Evolutionary conservation across 2,797 vertebrate species (phyloP).

Genomic region (Enteromius argenteus): DNA sequence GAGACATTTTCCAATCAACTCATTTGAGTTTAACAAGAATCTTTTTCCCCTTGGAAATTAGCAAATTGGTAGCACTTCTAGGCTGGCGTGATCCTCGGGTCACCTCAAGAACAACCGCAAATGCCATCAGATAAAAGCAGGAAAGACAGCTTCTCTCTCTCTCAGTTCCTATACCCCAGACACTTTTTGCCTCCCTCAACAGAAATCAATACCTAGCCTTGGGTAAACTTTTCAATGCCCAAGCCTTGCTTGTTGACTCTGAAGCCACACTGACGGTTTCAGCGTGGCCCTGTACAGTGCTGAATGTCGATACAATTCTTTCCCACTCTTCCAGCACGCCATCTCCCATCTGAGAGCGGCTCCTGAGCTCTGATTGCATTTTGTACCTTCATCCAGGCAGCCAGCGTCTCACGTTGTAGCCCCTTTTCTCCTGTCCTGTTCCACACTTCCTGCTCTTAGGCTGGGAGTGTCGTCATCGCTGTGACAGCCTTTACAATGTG

Average conservation of each 20-base stretch:
- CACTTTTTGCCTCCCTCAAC: slow-evolving; percentile 34
- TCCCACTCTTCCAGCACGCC: slow-evolving; percentile 81
- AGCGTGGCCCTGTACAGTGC: slow-evolving; percentile 73
- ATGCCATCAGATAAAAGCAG: slow-evolving; percentile 36
- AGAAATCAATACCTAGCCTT: slow-evolving; percentile 61
- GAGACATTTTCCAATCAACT: neutral
- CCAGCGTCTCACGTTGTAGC: slow-evolving; percentile 63
- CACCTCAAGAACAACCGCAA: slow-evolving; percentile 29
- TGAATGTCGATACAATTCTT: slow-evolving; percentile 83
- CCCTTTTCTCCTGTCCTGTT: slow-evolving; percentile 46
- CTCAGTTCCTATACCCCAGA: slow-evolving; percentile 20
- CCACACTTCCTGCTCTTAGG: slow-evolving; percentile 74
- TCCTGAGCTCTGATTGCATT: slow-evolving; percentile 80
- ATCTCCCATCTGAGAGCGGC: slow-evolving; percentile 76
- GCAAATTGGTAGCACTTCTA: slow-evolving; percentile 1
- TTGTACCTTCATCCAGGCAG: slow-evolving; percentile 75
- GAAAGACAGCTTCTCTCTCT: slow-evolving; percentile 15
- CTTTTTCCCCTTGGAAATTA: neutral
- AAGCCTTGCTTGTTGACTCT: slow-evolving; percentile 69
- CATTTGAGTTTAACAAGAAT: neutral
- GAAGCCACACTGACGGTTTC: slow-evolving; percentile 72
- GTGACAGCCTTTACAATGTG: slow-evolving; percentile 81
- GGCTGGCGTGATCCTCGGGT: slow-evolving; percentile 28
- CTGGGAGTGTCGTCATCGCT: slow-evolving; percentile 79
- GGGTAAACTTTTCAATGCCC: slow-evolving; percentile 73